These are phyloP conservation scores for Calcarius lapponicus DNA, from an alignment of 2,797 vertebrate genomes.

Conservation along the genomic window DNA sequence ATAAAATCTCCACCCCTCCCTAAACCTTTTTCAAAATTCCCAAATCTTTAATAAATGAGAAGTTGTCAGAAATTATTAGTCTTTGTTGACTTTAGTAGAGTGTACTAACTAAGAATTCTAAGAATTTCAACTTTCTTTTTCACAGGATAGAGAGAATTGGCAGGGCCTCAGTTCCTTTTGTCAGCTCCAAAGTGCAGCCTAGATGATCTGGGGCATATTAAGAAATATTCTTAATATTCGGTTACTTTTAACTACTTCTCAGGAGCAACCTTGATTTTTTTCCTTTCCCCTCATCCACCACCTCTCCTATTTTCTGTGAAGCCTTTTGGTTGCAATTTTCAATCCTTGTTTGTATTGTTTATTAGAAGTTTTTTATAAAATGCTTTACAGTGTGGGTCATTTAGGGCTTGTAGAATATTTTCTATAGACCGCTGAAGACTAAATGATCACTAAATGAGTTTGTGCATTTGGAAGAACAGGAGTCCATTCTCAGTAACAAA, in stretches of 20 bases:
- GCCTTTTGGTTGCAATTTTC: not conserved
- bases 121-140: not conserved
- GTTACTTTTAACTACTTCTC: not conserved
- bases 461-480: not conserved
- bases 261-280: not conserved
- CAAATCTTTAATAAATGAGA: not conserved
- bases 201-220: not conserved
- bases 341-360: not conserved
- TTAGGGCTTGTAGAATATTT: not conserved
- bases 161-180: not conserved
- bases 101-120: not conserved
- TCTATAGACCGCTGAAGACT: not conserved
- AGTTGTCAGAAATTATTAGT: not conserved
- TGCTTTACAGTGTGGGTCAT: not conserved
- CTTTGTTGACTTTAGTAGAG: not conserved
- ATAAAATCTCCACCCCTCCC: rapidly evolving
- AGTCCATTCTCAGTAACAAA: rapidly evolving
- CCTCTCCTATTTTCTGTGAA: not conserved
- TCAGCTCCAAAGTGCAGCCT: not conserved
- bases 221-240: not conserved
- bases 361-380: not conserved
- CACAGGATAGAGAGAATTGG: not conserved
- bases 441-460: not conserved
- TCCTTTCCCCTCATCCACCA: not conserved
- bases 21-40: not conserved